These are phyloP conservation scores for Chrysocyon brachyurus DNA, from an alignment of 2,797 vertebrate genomes.

Conservation along the genomic window DNA sequence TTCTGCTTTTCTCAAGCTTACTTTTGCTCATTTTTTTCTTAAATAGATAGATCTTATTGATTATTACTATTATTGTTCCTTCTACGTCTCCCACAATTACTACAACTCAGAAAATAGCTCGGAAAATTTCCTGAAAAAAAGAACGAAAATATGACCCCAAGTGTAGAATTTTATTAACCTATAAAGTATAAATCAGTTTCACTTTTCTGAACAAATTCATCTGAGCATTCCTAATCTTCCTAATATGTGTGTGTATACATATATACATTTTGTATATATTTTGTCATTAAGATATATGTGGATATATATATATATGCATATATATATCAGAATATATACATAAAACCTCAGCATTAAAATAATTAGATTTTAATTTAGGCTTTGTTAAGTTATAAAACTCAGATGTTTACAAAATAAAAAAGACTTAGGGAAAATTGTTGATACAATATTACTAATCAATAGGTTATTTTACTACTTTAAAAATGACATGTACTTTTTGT, in stretches of 20 bases:
- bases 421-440: not conserved
- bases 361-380: not conserved
- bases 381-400: not conserved
- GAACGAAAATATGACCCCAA: not conserved
- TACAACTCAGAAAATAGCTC: not conserved
- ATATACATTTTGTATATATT: too few species aligned
- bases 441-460: not conserved
- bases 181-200: not conserved
- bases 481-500: not conserved
- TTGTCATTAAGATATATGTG: not conserved
- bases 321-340: not conserved
- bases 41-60: not conserved
- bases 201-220: not conserved
- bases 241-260: too few species aligned
- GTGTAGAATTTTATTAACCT: not conserved
- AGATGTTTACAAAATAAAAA: not conserved
- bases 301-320: not conserved
- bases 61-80: not conserved
- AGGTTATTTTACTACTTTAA: not conserved
- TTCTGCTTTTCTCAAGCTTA: not conserved
- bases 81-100: not conserved
- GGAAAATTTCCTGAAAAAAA: not conserved
- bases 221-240: not conserved
- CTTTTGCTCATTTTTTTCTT: not conserved
- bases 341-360: not conserved